phyloP scores from a whole-genome alignment of 2,797 vertebrate genomes.

The Acomys russatus region DNA sequence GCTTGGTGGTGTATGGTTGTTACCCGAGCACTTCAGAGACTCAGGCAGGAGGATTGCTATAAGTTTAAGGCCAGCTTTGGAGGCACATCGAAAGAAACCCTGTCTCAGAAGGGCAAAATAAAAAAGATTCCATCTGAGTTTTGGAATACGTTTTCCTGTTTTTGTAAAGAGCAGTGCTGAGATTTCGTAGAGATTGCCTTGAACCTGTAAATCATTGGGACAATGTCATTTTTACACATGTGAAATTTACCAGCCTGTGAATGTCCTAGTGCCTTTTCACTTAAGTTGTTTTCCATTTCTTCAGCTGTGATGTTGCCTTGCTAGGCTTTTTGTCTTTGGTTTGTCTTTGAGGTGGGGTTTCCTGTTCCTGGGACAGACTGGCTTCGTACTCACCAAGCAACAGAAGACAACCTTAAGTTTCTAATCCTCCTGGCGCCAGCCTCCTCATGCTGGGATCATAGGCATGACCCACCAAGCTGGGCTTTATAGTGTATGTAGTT shows the following conservation, averaged over 20 bases:
- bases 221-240: not conserved
- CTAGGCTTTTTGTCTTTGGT: not conserved
- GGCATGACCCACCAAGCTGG: not conserved
- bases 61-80: not conserved
- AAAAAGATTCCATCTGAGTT: not conserved
- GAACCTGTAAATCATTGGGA: not conserved
- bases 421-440: not conserved
- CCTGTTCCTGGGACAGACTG: not conserved
- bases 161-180: not conserved
- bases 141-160: not conserved
- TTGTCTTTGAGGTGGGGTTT: not conserved
- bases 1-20: not conserved
- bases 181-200: slow-evolving; percentile 8
- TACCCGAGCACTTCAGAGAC: not conserved
- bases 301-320: not conserved
- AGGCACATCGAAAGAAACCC: not conserved
- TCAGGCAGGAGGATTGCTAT: not conserved
- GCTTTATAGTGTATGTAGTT: not conserved
- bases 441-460: not conserved
- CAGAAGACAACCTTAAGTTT: not conserved
- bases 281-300: not conserved
- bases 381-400: not conserved
- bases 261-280: not conserved
- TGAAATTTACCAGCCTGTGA: not conserved
- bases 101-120: not conserved